phyloP scores from a whole-genome alignment of 2,113 vertebrate species.

The Oncorhynchus tshawytscha region DNA sequence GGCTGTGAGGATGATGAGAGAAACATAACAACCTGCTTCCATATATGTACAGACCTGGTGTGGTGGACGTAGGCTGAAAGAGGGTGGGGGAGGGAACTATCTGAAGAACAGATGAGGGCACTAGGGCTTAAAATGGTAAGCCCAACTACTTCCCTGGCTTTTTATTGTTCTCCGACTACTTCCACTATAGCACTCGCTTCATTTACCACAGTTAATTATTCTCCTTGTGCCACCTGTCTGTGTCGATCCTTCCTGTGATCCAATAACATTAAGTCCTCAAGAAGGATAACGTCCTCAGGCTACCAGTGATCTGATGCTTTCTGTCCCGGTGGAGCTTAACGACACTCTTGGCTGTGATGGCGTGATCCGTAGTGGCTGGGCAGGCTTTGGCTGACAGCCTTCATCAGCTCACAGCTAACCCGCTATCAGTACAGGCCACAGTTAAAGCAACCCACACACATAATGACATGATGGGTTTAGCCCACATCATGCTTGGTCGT shows the following conservation, averaged over 20 bases:
- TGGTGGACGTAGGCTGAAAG: neutral
- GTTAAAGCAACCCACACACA: slow-evolving; percentile 14
- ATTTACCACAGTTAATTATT: neutral
- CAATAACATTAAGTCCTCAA: too few relatives aligned
- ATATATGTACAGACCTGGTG: neutral
- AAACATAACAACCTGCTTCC: slow-evolving; percentile 11
- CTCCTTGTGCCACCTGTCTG: neutral
- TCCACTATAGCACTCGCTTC: too few relatives aligned
- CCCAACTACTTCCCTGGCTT: neutral
- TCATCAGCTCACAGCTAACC: too few relatives aligned
- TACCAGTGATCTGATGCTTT: neutral
- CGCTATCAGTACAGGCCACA: slow-evolving; percentile 4
- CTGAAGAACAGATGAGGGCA: neutral
- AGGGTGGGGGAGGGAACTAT: neutral
- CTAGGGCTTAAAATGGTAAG: neutral
- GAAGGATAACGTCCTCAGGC: too few relatives aligned
- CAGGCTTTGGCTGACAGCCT: slow-evolving; percentile 5
- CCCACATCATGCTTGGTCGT: neutral
- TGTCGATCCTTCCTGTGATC: too few relatives aligned
- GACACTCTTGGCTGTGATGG: slow-evolving; percentile 11
- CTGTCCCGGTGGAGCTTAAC: neutral
- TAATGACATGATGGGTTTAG: slow-evolving; percentile 12
- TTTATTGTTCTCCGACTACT: neutral
- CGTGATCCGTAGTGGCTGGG: neutral
- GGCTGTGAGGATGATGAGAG: slow-evolving; percentile 53